Conservation (phyloP, 2,888 invertebrate genomes). For the Mesoligia furuncula region DNA sequence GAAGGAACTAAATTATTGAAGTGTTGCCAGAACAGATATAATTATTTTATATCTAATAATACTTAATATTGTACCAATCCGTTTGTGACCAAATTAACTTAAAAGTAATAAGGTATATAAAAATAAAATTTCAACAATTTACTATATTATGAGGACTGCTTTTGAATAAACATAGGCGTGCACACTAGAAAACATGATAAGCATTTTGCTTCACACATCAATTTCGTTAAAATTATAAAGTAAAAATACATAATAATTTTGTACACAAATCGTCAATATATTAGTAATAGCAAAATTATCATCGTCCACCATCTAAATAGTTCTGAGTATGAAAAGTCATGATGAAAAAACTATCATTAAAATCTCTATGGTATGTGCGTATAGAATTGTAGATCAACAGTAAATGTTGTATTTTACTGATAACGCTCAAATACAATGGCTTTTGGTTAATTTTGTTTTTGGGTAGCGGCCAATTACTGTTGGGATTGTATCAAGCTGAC, state of each 20-base stretch:
- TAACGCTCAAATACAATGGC: slow-evolving; percentile 38
- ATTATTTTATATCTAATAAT: slow-evolving; percentile 64
- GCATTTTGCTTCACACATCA: not conserved
- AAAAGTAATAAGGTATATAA: slow-evolving; percentile 15
- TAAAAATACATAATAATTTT: slow-evolving; percentile 8
- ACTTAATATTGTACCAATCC: slow-evolving; percentile 56
- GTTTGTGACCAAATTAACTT: slow-evolving; percentile 66
- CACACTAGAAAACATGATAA: not conserved
- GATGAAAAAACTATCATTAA: slow-evolving; percentile 20
- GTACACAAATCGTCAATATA: slow-evolving; percentile 3
- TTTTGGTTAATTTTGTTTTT: slow-evolving; percentile 51
- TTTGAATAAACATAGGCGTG: slow-evolving; percentile 11
- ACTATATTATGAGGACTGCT: slow-evolving; percentile 5
- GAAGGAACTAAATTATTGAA: slow-evolving; percentile 37
- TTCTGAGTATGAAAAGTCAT: not conserved
- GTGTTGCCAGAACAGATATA: slow-evolving; percentile 42
- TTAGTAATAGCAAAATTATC: not conserved
- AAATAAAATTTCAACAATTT: slow-evolving; percentile 17
- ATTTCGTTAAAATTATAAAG: slow-evolving; percentile 9
- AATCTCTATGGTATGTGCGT: slow-evolving; percentile 43
- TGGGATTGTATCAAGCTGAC: slow-evolving; percentile 54
- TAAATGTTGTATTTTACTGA: slow-evolving; percentile 30
- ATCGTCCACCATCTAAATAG: not conserved
- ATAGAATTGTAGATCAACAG: slow-evolving; percentile 25
- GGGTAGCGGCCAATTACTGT: slow-evolving; percentile 58